Evolutionary conservation across 2,797 vertebrate genomes (phyloP), one percentile per base, ranked within the genome.

Genomic region (Trematomus bernacchii): DNA sequence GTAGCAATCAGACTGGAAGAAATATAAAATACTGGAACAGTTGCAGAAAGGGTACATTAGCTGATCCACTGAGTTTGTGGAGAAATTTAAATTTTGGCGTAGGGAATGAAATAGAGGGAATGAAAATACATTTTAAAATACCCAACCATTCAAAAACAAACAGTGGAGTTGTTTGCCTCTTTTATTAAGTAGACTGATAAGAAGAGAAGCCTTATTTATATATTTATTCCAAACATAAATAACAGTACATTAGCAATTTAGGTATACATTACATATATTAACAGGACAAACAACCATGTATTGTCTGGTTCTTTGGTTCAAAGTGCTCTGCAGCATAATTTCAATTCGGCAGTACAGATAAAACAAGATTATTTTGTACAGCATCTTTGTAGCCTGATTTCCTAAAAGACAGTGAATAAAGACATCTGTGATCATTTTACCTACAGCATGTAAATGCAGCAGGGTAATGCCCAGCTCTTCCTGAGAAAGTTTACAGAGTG

Each of bases 401-500:
- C 46, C 16, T 40, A 23, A 59, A 30, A 77, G 18, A 40, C 19
- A 48, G 40, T 3, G n/a, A 71, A 37, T 68, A 44, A 63, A 67
- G 47, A 77, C 43, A 77, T 43, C 3, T 59, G 23, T 53, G 51
- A 71, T 62, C 27, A 13, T 53, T 66, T 16, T 27, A 74, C 6
- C 3, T 65, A 40, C 46, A 51, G 10, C 42, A 48, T 5, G 1
- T 60, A 46, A 16, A 57, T n/a, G 65, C 4, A 68, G 1, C 0
- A 0, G 40, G 57, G 21, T 66, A 52, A 18, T 48, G 18, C 27
- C 69, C 42, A 47, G 10, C 74, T 80, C 14, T 74, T 79, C 85
- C 88, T 87, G 80, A 91, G 87, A 75, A 61, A 48, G 62, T 68
- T 5, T n/a, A 27, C 19, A 73, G 18, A 30, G 15, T 50, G n/a